Evolutionary conservation across 2,113 vertebrate genomes (phyloP), one percentile per base, ranked within the genome.

Genomic region (Amblyornis subalaris): DNA sequence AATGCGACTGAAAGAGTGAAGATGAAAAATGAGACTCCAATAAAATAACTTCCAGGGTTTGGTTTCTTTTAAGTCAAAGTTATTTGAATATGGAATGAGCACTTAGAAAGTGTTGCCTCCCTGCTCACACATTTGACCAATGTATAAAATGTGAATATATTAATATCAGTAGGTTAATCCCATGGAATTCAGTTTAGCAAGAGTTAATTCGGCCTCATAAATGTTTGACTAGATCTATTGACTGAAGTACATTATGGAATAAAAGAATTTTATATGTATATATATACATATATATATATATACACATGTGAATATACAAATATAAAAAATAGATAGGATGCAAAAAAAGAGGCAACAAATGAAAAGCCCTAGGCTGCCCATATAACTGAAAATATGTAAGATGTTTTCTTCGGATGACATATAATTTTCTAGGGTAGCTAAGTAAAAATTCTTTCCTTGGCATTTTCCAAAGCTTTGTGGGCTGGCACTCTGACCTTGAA

Each of bases 61-160:
- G 6, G 1, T 35, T 89, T 60, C 31, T 85, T 85, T 48, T 54
- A 51, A 45, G 5, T 42, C 7, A 54, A 71, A 60, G 4, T 62
- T 85, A 40, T 16, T n/a, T 76, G 26, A 47, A 9, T 45, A 21
- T 2, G 1, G 15, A 86, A 42, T 21, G 13, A 74, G 1, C 4
- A 35, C 1, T 70, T 35, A 66, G 29, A 65, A 45, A 57, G 5
- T 57, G 4, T 28, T 74, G 6, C 7, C 6, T 28, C 12, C 14
- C 15, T 2, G 1, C 6, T 10, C 3, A 2, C 8, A 54, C 0
- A 44, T 75, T 38, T 60, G 33, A 50, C 17, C 8, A 33, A 35
- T 60, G 4, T 55, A 1, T 75, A 60, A 82, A 55, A 72, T 33
- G 3, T 13, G 69, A 48, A 55, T 58, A 72, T 47, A 64, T 3